phyloP scores from a whole-genome alignment of 2,113 vertebrate genomes.

The Arizona elegans region DNA sequence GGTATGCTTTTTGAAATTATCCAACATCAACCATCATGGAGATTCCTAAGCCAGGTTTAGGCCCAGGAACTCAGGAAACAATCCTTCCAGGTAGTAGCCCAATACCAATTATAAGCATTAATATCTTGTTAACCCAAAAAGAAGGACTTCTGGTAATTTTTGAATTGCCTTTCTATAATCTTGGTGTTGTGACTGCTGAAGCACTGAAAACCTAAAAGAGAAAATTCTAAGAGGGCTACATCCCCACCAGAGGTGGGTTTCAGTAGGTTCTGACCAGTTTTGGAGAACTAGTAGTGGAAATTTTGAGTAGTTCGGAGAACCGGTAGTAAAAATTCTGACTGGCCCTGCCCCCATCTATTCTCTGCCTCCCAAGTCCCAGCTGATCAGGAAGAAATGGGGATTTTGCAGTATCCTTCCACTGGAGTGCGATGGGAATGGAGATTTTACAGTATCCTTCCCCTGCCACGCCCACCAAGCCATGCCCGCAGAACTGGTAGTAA shows the following conservation, averaged over 20 bases:
- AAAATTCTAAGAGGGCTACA: neutral
- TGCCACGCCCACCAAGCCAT: too few relatives aligned
- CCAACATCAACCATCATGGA: neutral
- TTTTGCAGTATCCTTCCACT: too few relatives aligned
- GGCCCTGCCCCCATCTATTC: too few relatives aligned
- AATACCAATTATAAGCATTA: neutral
- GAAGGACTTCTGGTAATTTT: neutral
- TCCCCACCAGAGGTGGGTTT: neutral
- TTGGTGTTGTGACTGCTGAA: neutral
- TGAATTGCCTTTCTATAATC: neutral
- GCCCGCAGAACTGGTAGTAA: too few relatives aligned
- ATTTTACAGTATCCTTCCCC: too few relatives aligned
- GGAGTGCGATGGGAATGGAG: too few relatives aligned
- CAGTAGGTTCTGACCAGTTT: too few relatives aligned
- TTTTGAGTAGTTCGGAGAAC: too few relatives aligned
- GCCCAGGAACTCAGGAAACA: neutral
- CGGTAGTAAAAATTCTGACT: too few relatives aligned
- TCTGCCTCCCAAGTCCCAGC: too few relatives aligned
- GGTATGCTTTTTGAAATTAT: neutral
- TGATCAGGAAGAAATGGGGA: too few relatives aligned
- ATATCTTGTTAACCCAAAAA: neutral
- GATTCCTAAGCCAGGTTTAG: neutral
- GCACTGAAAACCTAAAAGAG: neutral
- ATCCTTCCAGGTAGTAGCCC: neutral
- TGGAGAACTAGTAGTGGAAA: too few relatives aligned